phyloP scores from a whole-genome alignment of 2,888 invertebrate genomes.

The Drosophila limbata region DNA sequence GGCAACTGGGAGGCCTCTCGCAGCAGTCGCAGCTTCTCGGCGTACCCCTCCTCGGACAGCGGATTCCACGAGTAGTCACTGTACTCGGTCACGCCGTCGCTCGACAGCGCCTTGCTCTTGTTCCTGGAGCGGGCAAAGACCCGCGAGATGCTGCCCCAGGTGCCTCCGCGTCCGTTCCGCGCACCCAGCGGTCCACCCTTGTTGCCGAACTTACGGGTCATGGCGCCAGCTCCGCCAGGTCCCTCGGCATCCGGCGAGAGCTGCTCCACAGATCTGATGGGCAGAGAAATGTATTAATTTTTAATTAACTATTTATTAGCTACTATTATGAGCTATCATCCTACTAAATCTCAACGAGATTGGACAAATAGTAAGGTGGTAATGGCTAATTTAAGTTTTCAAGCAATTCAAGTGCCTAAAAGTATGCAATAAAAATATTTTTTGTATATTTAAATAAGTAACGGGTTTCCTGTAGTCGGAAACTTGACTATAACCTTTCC shows the following conservation, averaged over 20 bases:
- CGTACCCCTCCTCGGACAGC: conserved; percentile 84
- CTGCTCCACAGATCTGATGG: conserved; percentile 88
- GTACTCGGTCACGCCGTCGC: conserved; percentile 87
- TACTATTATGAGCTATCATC: too few species aligned
- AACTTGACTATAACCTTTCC: too few species aligned
- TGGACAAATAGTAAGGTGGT: too few species aligned
- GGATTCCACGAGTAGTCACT: conserved; percentile 85
- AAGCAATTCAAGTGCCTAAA: too few species aligned
- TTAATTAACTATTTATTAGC: not conserved
- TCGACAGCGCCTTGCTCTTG: conserved; percentile 89
- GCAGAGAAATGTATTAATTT: not conserved
- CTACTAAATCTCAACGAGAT: too few species aligned
- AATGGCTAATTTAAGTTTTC: too few species aligned
- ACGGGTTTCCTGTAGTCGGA: too few species aligned
- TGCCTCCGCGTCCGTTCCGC: conserved; percentile 89
- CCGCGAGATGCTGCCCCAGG: conserved; percentile 96
- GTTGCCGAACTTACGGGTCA: conserved; percentile 85
- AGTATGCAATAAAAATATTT: too few species aligned
- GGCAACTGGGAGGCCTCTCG: conserved; percentile 94
- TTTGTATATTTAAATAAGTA: too few species aligned
- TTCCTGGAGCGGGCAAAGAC: conserved; percentile 95
- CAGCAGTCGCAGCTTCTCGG: conserved; percentile 86
- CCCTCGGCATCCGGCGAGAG: conserved; percentile 91
- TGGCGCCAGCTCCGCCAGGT: conserved; percentile 86
- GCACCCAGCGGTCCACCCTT: conserved; percentile 84